Conservation (phyloP, 1,140 invertebrate species). For the Cephus cinctus region DNA sequence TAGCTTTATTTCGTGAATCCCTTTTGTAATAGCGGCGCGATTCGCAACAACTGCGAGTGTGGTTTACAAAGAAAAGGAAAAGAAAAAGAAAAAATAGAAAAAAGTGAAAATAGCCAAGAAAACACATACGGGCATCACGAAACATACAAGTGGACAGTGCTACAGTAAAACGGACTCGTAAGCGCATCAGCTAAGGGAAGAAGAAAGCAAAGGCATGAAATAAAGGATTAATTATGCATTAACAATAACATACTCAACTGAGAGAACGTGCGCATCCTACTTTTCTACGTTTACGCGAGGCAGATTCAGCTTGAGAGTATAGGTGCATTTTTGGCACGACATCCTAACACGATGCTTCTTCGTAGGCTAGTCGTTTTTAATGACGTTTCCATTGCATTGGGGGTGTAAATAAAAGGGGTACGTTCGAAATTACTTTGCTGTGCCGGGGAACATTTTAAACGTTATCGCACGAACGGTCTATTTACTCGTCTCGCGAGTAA, state of each 20-base stretch:
- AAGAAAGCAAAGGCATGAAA: neutral
- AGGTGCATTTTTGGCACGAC: slow-evolving; percentile 33
- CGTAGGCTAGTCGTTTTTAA: slow-evolving; percentile 41
- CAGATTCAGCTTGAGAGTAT: slow-evolving; percentile 32
- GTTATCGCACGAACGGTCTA: too few relatives aligned
- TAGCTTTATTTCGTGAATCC: slow-evolving; percentile 37
- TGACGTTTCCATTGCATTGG: slow-evolving; percentile 46
- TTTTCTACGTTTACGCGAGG: slow-evolving; percentile 45
- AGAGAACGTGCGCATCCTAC: slow-evolving; percentile 37
- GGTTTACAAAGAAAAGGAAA: slow-evolving; percentile 7
- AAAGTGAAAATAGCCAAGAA: slow-evolving; percentile 18
- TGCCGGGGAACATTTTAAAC: slow-evolving; percentile 29
- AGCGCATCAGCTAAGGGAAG: too few relatives aligned
- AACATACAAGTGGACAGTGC: too few relatives aligned
- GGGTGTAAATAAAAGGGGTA: slow-evolving; percentile 44
- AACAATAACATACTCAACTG: too few relatives aligned
- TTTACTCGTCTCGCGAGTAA: too few relatives aligned
- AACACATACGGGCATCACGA: too few relatives aligned
- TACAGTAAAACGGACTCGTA: too few relatives aligned
- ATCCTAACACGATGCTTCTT: slow-evolving; percentile 45
- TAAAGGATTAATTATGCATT: slow-evolving; percentile 3
- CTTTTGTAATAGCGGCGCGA: slow-evolving; percentile 29
- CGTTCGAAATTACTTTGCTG: slow-evolving; percentile 34
- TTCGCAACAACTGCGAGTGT: too few relatives aligned
- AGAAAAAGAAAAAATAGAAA: slow-evolving; percentile 23